Base-by-base conservation (phyloP, 2,888 invertebrate species). In the Fragum whitleyi region DNA sequence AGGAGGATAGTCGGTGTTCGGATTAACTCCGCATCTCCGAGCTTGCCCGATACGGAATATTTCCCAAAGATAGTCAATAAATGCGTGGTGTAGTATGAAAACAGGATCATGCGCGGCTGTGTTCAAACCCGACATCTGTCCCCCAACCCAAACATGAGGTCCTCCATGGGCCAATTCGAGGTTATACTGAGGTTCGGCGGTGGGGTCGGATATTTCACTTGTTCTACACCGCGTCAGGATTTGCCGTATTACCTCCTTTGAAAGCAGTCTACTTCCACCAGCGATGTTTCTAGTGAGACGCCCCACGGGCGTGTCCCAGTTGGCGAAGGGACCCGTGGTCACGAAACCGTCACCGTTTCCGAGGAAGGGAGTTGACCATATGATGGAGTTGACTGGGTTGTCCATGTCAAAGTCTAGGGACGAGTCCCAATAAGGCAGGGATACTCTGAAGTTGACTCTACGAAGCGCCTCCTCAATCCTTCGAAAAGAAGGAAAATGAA, bases 21-120 rank as follows among this genome's bases (percentile, higher is more conserved):
- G 86, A 61, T 89, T 83, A 0, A 86, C 81, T 9, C 85, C 75
- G 32, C 87, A 84, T 19, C 21, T 36, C 7, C 74, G 47, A n/a
- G 78, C 79, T 11, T 88, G 89, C n/a, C 82, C 77, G 7, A 77
- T 77, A 19, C 90, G 81, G 74, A 91, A 92, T 36, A 86, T 39
- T 55, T 90, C 89, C 90, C 90, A 91, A 7, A 91, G 72, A 77
- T 88, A 89, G 76, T 92, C 92, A n/a, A 91, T 86, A 61, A 88
- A 91, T 1, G 89, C 85, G 73, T 91, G 91, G 59, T 90, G 89
- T 26, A 91, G 62, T 80, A 90, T 90, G 81, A 91, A 92, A 32
- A 87, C 72, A 1, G 90, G 90, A 67, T 92, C 92, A 74, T 84
- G 87, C 0, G 91, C 86, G 7, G 92, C 89, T 0, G 90, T 90